A percentile compares a stretch with the other conserved stretches of the same genome.
phyloP scores from a whole-genome alignment of 1,140 invertebrate genomes.

The Archivesica marissinica region DNA sequence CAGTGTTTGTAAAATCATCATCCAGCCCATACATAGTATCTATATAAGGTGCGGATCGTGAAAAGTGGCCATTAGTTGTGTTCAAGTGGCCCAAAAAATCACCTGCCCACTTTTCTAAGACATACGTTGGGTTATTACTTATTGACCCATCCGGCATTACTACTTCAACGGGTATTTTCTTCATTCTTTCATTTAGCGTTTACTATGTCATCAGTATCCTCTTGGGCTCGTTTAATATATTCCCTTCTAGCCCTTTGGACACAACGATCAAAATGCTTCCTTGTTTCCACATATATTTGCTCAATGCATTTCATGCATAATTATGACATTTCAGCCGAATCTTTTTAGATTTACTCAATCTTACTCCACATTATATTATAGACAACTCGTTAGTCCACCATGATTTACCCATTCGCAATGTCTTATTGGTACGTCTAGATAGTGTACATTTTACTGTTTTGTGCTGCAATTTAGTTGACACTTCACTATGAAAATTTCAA shows the following conservation, averaged over 20 bases:
- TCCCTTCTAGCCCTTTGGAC: not conserved
- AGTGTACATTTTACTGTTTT: not conserved
- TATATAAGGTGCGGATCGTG: not conserved
- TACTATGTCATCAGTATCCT: not conserved
- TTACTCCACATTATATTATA: not conserved
- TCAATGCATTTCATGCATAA: not conserved
- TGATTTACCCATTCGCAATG: not conserved
- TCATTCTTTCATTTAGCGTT: not conserved
- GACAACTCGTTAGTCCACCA: slow-evolving; percentile 5
- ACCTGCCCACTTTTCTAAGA: not conserved
- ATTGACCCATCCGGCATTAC: not conserved
- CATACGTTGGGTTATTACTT: not conserved
- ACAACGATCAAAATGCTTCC: not conserved
- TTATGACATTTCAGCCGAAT: not conserved
- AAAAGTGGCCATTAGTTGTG: not conserved
- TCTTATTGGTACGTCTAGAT: not conserved
- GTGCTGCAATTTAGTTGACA: not conserved
- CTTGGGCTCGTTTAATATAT: not conserved
- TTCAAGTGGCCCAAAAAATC: not conserved
- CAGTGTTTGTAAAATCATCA: too few relatives aligned
- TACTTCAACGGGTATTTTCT: not conserved
- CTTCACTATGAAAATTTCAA: not conserved
- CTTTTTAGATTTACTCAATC: not conserved
- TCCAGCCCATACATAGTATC: too few relatives aligned
- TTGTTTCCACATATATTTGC: not conserved